A percentile compares a stretch with the other conserved stretches of the same genome.
Conservation (phyloP, 2,113 vertebrate species). For the Garra rufa region DNA sequence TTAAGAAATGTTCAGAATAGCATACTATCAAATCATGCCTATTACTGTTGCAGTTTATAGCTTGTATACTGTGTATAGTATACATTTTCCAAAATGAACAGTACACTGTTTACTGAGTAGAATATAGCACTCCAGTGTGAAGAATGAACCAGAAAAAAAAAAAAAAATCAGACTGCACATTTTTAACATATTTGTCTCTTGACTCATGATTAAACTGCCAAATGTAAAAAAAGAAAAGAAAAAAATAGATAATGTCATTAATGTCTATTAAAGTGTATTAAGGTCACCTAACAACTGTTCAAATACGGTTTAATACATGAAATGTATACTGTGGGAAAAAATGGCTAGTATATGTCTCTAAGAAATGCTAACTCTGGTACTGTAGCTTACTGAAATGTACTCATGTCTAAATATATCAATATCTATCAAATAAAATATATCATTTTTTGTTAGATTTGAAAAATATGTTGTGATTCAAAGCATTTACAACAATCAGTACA, state of each 20-base stretch:
- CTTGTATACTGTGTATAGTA: not conserved
- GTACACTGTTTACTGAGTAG: not conserved
- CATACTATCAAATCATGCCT: not conserved
- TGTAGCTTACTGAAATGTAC: not conserved
- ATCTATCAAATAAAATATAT: not conserved
- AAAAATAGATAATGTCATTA: no score
- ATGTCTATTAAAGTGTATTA: no score
- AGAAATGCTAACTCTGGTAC: not conserved
- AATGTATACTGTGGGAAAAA: not conserved
- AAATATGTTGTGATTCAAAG: not conserved
- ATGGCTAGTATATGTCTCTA: not conserved
- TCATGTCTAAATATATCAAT: not conserved
- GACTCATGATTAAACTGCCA: not conserved
- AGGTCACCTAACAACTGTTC: not conserved
- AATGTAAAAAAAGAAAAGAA: no score
- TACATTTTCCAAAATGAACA: not conserved
- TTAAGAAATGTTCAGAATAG: not conserved
- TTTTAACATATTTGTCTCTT: not conserved
- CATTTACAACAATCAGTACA: not conserved
- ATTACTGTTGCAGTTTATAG: not conserved
- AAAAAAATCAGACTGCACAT: not conserved
- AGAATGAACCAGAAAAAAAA: not conserved
- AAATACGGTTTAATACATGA: not conserved
- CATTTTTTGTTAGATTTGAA: not conserved
- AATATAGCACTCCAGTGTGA: slow-evolving; percentile 3